Evolutionary conservation across 2,888 invertebrate genomes (phyloP).

Genomic region (Phortica magna): DNA sequence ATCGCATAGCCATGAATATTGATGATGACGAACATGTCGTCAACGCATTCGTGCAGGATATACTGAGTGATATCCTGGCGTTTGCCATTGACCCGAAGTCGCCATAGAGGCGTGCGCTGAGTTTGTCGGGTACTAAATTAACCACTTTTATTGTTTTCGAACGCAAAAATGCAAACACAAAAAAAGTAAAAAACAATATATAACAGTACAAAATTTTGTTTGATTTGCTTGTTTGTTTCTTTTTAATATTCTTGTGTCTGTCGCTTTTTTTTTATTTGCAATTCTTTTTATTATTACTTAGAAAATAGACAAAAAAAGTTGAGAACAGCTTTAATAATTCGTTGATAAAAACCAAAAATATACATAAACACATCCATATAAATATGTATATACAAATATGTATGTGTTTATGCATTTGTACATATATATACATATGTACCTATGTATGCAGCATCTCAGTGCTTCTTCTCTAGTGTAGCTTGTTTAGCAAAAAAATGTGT

Average conservation of each 20-base stretch:
- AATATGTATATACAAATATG: neutral
- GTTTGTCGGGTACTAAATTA: too few relatives aligned
- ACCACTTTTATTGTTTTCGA: too few relatives aligned
- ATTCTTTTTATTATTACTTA: neutral
- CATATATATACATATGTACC: neutral
- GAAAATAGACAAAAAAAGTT: constrained; percentile 3
- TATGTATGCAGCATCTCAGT: neutral
- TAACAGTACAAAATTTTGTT: neutral
- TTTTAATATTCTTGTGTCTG: neutral
- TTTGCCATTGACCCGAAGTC: too few relatives aligned
- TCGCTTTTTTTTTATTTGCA: neutral
- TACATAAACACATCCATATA: constrained; percentile 1
- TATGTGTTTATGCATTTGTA: neutral
- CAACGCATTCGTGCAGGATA: too few relatives aligned
- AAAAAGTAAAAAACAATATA: too few relatives aligned
- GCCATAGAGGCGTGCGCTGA: too few relatives aligned
- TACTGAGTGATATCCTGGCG: too few relatives aligned
- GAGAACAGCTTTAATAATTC: neutral
- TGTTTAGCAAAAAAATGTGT: neutral
- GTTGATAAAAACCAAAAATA: constrained; percentile 13
- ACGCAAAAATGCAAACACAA: too few relatives aligned
- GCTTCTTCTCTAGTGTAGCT: neutral
- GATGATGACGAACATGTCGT: neutral
- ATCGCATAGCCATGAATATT: neutral
- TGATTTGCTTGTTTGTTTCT: neutral